Percentiles rank a stretch among this genome's conserved stretches.
These are phyloP conservation scores for Salvelinus sp. DNA, from an alignment of 2,113 vertebrate species.

Conservation along the genomic window DNA sequence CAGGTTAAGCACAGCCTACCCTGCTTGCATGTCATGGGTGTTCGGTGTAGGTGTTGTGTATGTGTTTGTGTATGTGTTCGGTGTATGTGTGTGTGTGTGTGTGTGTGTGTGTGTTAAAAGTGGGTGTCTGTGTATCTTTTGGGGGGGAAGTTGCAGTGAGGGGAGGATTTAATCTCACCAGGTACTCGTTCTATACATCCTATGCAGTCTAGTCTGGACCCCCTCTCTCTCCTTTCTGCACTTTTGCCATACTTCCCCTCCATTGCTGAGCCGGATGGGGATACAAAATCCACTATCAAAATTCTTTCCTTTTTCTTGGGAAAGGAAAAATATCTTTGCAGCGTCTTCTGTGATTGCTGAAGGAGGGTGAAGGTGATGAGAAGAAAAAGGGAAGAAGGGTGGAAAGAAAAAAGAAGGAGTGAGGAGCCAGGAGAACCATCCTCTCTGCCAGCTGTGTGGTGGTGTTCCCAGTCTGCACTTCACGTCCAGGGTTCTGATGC, in stretches of 20 bases:
- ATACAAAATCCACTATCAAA: slow-evolving; percentile 7
- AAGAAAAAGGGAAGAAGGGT: neutral
- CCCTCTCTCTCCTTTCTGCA: neutral
- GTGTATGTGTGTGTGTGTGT: too few species aligned
- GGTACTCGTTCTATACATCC: neutral
- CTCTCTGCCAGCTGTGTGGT: slow-evolving; percentile 17
- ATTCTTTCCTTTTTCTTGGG: slow-evolving; percentile 11
- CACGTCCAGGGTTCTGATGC: slow-evolving; percentile 18
- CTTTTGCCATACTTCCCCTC: neutral
- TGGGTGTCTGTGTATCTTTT: too few species aligned
- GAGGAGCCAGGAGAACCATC: neutral
- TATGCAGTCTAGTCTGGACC: neutral
- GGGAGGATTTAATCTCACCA: neutral
- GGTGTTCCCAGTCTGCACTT: slow-evolving; percentile 18
- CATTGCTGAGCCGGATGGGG: slow-evolving; percentile 18
- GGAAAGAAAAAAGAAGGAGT: neutral
- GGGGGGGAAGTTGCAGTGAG: neutral
- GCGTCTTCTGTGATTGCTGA: neutral
- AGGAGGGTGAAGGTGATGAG: neutral
- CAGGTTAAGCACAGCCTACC: too few species aligned
- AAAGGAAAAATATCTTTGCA: slow-evolving; percentile 25
- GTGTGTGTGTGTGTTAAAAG: too few species aligned
- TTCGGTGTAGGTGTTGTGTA: too few species aligned
- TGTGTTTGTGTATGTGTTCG: too few species aligned
- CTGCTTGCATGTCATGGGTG: too few species aligned